These are phyloP conservation scores for Macroramphosus scolopax DNA, from an alignment of 2,797 vertebrate species.

Conservation along the genomic window DNA sequence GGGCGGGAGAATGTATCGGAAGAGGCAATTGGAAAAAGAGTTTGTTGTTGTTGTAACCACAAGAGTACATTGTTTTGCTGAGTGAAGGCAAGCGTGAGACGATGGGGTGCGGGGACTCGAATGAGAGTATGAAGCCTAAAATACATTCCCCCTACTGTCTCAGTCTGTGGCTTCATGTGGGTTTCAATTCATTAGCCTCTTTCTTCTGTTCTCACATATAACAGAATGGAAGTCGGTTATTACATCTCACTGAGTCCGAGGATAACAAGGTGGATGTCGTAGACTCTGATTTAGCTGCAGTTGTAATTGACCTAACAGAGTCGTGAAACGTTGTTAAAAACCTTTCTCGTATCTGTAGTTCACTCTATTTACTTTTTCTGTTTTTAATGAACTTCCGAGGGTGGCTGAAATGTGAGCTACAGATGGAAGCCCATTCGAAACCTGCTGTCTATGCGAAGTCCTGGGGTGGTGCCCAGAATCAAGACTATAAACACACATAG, in stretches of 20 bases:
- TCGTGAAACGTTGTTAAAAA: constrained; percentile 22
- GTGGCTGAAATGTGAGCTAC: constrained; percentile 60
- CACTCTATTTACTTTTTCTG: constrained; percentile 31
- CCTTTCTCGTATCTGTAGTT: constrained; percentile 7
- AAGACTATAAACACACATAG: constrained; percentile 68
- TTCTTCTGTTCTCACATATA: constrained; percentile 11
- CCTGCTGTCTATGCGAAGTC: constrained; percentile 79
- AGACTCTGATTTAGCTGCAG: constrained; percentile 5
- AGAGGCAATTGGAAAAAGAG: constrained; percentile 14
- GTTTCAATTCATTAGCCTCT: constrained; percentile 16
- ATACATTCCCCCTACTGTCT: constrained; percentile 21
- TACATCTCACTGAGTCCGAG: constrained; percentile 1
- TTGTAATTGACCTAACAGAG: constrained; percentile 24
- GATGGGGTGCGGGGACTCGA: no score
- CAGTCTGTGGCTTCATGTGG: constrained; percentile 17
- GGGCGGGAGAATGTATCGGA: no score
- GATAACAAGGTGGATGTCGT: constrained; percentile 12
- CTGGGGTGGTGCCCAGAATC: constrained; percentile 75
- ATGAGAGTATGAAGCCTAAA: constrained; percentile 18
- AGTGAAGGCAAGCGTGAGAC: no score
- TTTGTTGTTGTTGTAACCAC: constrained; percentile 29
- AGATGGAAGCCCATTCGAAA: constrained; percentile 79
- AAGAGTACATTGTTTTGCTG: constrained; percentile 34
- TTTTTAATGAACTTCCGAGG: constrained; percentile 71
- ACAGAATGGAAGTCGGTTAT: constrained; percentile 7